These are phyloP conservation scores for Parnassius apollo DNA, from an alignment of 2,888 invertebrate genomes.

Conservation along the genomic window DNA sequence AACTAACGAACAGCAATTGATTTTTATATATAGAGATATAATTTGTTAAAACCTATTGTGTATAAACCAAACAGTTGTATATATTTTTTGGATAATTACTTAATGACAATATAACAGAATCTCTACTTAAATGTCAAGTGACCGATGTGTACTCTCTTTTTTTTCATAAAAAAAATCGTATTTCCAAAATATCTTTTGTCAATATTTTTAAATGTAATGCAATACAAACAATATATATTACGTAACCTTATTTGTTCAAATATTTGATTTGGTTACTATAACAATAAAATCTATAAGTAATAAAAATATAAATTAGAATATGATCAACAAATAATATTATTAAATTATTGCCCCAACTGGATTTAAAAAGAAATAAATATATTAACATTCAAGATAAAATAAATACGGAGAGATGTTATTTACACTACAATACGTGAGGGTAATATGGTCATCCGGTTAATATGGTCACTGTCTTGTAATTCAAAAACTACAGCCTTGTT, in stretches of 20 bases:
- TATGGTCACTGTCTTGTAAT: no score
- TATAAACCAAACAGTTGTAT: no score
- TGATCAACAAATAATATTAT: slow-evolving; percentile 61
- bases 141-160: background rate
- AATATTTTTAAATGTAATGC: background rate
- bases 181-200: background rate
- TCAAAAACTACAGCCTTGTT: no score
- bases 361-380: slow-evolving; percentile 34
- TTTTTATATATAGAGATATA: no score
- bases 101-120: no score
- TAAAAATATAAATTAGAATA: slow-evolving; percentile 62
- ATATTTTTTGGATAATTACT: no score
- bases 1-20: no score
- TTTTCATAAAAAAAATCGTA: background rate
- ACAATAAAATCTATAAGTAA: slow-evolving; percentile 56
- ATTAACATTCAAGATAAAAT: slow-evolving; percentile 39
- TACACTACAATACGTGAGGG: slow-evolving; percentile 53
- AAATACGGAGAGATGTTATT: slow-evolving; percentile 48
- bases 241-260: background rate
- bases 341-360: slow-evolving; percentile 65
- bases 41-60: no score
- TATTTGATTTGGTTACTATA: slow-evolving; percentile 27
- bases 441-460: no score
- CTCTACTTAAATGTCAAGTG: no score
- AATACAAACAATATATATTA: background rate